A percentile compares a stretch with the other conserved stretches of the same genome.
These are phyloP conservation scores for Engraulis encrasicolus DNA, from an alignment of 2,113 vertebrate species.

Conservation along the genomic window DNA sequence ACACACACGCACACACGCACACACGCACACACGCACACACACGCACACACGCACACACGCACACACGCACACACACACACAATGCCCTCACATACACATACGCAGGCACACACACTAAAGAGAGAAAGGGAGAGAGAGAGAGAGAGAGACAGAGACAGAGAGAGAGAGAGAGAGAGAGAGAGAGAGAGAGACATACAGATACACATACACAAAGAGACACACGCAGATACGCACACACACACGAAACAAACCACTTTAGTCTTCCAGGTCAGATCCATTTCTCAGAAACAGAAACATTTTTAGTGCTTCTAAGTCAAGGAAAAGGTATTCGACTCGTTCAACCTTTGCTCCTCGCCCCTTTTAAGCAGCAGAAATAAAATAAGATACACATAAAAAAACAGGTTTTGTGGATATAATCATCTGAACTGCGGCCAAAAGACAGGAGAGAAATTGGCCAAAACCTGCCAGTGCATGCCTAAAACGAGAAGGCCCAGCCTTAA, in stretches of 20 bases:
- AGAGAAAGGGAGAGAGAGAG: no score
- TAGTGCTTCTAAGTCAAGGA: constrained; percentile 1
- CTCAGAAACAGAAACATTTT: not conserved
- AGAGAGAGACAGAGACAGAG: no score
- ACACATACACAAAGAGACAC: constrained; percentile 26
- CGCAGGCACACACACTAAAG: no score
- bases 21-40: constrained; percentile 30
- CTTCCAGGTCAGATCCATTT: constrained; percentile 34
- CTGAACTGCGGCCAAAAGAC: not conserved
- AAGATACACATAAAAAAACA: no score
- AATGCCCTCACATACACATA: no score
- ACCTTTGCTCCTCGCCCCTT: not conserved
- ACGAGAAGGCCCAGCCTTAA: not conserved
- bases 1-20: constrained; percentile 35
- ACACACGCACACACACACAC: constrained; percentile 29
- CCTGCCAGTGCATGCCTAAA: not conserved
- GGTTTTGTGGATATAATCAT: not conserved
- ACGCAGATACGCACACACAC: constrained; percentile 31
- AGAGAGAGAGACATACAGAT: no score
- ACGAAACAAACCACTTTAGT: not conserved
- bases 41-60: constrained; percentile 25
- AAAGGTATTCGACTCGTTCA: not conserved
- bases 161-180: no score
- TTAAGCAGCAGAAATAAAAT: not conserved
- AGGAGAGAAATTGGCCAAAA: not conserved